These are phyloP conservation scores for Beroe forskalii DNA, from an alignment of 37 sponge, comb jelly and placozoan species.

Conservation along the genomic window DNA sequence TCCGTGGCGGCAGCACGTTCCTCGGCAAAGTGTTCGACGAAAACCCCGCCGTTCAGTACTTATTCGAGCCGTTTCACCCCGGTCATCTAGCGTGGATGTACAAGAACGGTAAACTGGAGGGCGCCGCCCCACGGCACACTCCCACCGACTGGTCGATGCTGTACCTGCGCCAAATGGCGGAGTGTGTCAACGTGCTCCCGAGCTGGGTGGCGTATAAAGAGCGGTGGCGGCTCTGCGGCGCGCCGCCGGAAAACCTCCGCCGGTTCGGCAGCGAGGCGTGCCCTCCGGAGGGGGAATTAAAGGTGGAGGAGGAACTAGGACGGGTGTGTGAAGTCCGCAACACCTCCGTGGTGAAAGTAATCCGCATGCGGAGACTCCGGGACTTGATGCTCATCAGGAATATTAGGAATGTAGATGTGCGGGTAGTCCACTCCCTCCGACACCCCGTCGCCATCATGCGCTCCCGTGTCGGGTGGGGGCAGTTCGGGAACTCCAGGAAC, in stretches of 20 bases:
- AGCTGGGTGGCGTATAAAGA: not conserved
- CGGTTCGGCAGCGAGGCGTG: not conserved
- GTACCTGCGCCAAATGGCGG: not conserved
- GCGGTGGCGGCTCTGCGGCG: not conserved
- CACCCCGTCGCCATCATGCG: not conserved
- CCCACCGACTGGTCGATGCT: not conserved
- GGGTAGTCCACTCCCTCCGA: not conserved
- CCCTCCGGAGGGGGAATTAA: not conserved
- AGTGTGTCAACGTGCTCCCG: not conserved
- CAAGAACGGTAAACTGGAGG: not conserved
- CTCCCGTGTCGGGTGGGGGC: not conserved
- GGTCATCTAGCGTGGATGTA: not conserved
- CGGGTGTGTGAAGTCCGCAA: not conserved
- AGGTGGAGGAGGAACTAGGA: not conserved
- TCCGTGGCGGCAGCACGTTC: conserved; percentile 2
- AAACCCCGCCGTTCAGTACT: conserved; percentile 12
- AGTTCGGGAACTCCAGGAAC: not conserved
- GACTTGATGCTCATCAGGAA: not conserved
- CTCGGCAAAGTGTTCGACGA: conserved; percentile 3
- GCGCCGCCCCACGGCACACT: not conserved
- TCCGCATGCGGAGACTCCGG: not conserved
- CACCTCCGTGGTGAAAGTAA: conserved; percentile 14
- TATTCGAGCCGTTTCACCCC: conserved; percentile 19
- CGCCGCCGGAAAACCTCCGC: not conserved
- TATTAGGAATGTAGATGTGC: not conserved